Base-by-base conservation (phyloP, 2,888 invertebrate species). In the Uropetala carovei region DNA sequence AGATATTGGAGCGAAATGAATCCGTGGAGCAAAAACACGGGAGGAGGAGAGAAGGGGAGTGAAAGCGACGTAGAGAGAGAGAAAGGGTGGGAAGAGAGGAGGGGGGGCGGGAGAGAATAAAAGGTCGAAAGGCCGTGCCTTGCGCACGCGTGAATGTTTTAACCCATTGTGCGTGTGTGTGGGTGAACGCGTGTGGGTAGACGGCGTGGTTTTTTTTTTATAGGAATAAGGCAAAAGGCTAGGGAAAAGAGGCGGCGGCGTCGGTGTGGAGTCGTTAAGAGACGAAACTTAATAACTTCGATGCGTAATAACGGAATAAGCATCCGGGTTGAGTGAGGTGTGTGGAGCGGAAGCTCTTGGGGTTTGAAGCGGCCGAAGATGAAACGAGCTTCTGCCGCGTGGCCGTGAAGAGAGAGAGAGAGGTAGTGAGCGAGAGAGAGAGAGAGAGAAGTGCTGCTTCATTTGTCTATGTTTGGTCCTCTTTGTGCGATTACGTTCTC, bases 241-340 rank as follows among this genome's bases (percentile, higher is more conserved):
- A n/a, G n/a, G n/a, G n/a, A n/a, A n/a, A n/a, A 75, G 75, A 43
- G 43, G 5, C 43, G 43, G 43, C 43, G 43, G 43, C 1, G 43
- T 43, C 43, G 43, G 43, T 43, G 43, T 1, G 5, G 43, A 5
- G 43, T 5, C 43, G 43, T 3, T 43, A 43, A 43, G 22, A 75
- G 27, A 22, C 27, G 75, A 27, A 75, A 75, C 22, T 22, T 22
- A 75, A 75, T 75, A 75, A 75, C 75, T 75, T 22, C 75, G 75
- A 75, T 75, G 75, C 75, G 75, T 75, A 75, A 75, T 75, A 68
- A 68, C 68, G 22, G 64, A 64, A 64, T 64, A 22, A 68, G 75
- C 22, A 75, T 27, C 22, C 75, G 18, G 75, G 75, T 13, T 27
- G 75, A 75, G 27, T 75, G 75, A 27, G 14, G 43, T 43, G 43